Base-by-base conservation (phyloP, 1,140 invertebrate genomes). In the Leptinotarsa defecta region DNA sequence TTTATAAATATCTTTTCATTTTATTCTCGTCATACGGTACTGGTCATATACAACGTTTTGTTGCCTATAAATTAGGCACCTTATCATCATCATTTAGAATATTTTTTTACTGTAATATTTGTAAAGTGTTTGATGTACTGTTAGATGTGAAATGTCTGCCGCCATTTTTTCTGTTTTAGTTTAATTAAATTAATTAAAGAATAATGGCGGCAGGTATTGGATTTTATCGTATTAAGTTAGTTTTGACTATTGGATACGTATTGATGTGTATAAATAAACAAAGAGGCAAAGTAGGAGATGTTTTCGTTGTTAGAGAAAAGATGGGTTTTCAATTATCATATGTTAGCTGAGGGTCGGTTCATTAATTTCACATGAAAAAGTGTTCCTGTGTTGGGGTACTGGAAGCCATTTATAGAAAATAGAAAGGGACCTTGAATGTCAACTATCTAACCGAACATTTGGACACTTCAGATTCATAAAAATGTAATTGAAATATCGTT, bases 21-120 rank as follows among this genome's bases (percentile, higher is more conserved):
- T 79, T 75, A 80, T 80, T 83, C 81, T 82, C 81, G 82, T 82
- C 82, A 83, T 82, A 75, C 77, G 82, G 80, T 83, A 82, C 82
- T 83, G 81, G 82, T 83, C 82, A 82, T 81, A 74, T 75, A 76
- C 74, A 65, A 73, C 72, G 71, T 75, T 76, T 72, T 74, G 74
- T 76, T 77, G 73, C 68, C 73, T 34, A 74, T 73, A 68, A 5
- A 34, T 20, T 48, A n/a, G 62, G 27, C 43, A 65, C 61, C 22
- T 48, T 77, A 48, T 68, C 70, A 71, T 75, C 68, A 61, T 80
- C 71, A 79, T 78, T 78, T 77, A 79, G 67, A 71, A 74, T 77
- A 81, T 76, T 80, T 78, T 77, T 79, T 77, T 79, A 76, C 75
- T 81, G 74, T 81, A 80, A 76, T 71, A 74, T 76, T 78, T 80